These are phyloP conservation scores for Rhadinocentrus ornatus DNA, from an alignment of 2,797 vertebrate species.

Conservation along the genomic window DNA sequence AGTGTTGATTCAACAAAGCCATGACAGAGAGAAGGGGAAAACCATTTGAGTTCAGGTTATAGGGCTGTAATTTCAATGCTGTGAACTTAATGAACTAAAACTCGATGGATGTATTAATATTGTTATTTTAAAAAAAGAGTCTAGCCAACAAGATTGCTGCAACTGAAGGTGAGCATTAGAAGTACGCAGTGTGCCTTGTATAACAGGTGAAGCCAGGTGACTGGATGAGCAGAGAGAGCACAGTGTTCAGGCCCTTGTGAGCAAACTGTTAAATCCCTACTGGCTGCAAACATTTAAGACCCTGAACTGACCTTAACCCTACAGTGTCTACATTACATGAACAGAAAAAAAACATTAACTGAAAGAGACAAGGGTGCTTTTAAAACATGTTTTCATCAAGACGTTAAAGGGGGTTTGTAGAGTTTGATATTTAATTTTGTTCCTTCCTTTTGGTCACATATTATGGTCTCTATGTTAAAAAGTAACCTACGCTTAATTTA, in stretches of 20 bases:
- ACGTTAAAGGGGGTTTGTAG: background rate
- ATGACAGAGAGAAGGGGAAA: constrained; percentile 20
- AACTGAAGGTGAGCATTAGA: constrained; percentile 7
- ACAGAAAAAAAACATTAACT: background rate
- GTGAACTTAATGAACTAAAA: background rate
- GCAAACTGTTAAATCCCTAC: constrained; percentile 50
- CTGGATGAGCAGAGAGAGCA: background rate
- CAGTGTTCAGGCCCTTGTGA: constrained; percentile 32
- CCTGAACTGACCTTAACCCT: constrained; percentile 37
- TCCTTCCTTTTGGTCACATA: background rate
- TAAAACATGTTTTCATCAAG: background rate
- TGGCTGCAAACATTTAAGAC: constrained; percentile 29
- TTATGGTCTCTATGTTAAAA: background rate
- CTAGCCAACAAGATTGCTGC: background rate
- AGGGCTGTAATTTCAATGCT: background rate
- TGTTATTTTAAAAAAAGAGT: constrained; percentile 3
- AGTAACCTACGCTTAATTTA: background rate
- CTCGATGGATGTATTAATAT: background rate
- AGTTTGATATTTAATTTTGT: background rate
- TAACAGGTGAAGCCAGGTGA: constrained; percentile 19
- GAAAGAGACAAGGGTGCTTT: background rate
- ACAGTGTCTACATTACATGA: constrained; percentile 13
- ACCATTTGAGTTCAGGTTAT: constrained; percentile 14
- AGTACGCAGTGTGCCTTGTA: constrained; percentile 7
- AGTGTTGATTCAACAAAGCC: constrained; percentile 53